Base-by-base conservation (phyloP, 2,888 invertebrate genomes). In the Scaptomyza reducta region DNA sequence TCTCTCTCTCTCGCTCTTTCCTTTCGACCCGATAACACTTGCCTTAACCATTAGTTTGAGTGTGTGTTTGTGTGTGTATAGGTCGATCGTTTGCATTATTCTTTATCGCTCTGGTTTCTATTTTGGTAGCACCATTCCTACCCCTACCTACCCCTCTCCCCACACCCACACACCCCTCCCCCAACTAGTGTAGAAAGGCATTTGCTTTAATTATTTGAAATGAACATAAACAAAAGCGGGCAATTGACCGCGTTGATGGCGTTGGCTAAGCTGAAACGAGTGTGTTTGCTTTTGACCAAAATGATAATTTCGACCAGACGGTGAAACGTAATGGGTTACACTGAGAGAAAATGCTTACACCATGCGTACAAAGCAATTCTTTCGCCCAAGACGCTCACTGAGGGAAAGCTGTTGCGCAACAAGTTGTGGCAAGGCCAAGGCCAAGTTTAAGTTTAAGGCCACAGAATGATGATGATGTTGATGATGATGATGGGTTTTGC, bases 191-290 rank as follows among this genome's bases (percentile, higher is more conserved):
- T 49, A 31, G 10, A 14, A 57, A 65, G 57, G 71, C 58, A 71
- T 71, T 50, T 72, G 61, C 58, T 74, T 77, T 78, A 78, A 78
- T 78, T 72, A 72, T 72, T 72, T 66, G 40, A 72, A 78, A 75
- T 75, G 75, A 50, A 47, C 72, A 78, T 78, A 78, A 77, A 77
- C 77, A 77, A 78, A 56, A 46, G 53, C 77, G 31, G 47, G 40
- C 72, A 62, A 77, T 71, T 65, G 60, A 65, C 58, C 63, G 55
- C 50, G n/a, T 47, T 59, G 41, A 18, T 44, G 42, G 62, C 45
- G 62, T 49, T 51, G 40, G 62, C 40, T 44, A 18, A 45, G 57
- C 35, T 55, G 33, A 58, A 18, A 18, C 41, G 41, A 60, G 60
- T 51, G 59, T 65, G 60, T 61, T 57, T 65, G 60, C 45, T 46